A percentile compares a stretch with the other conserved stretches of the same genome.
These are phyloP conservation scores for Listronotus oregonensis DNA, from an alignment of 1,140 invertebrate genomes.

Conservation along the genomic window DNA sequence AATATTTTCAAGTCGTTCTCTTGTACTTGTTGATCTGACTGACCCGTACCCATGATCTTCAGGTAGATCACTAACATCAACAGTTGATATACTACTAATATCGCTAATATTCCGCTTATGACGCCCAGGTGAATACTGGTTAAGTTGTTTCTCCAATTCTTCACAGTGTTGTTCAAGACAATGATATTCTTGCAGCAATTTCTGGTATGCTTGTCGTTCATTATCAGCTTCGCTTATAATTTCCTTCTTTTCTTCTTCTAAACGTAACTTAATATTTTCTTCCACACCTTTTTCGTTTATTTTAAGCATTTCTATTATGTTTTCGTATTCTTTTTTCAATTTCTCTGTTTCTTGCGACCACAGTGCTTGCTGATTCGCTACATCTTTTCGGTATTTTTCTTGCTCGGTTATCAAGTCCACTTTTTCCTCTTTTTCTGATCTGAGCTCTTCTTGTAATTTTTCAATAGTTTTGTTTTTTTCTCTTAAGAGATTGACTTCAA, in stretches of 20 bases:
- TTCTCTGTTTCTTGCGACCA: constrained; percentile 68
- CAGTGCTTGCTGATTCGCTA: constrained; percentile 62
- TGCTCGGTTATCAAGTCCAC: constrained; percentile 73
- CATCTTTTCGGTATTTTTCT: constrained; percentile 65
- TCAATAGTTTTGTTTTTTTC: constrained; percentile 66
- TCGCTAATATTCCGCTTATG: constrained; percentile 52
- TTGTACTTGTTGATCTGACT: constrained; percentile 66
- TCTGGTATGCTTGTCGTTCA: constrained; percentile 82
- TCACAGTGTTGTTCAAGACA: constrained; percentile 74
- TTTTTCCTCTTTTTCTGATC: constrained; percentile 75
- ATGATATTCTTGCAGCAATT: constrained; percentile 79
- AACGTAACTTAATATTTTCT: constrained; percentile 64
- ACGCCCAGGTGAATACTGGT: constrained; percentile 45
- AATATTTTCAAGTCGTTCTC: constrained; percentile 60
- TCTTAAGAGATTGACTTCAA: constrained; percentile 67
- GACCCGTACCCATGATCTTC: constrained; percentile 78
- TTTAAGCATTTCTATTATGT: constrained; percentile 70
- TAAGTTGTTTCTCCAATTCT: constrained; percentile 63
- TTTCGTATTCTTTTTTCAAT: constrained; percentile 67
- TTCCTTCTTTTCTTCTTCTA: constrained; percentile 74
- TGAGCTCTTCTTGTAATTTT: constrained; percentile 63
- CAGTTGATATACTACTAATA: constrained; percentile 48
- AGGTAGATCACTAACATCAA: constrained; percentile 43
- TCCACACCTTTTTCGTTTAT: constrained; percentile 65
- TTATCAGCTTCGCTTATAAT: constrained; percentile 76